Evolutionary conservation across 2,113 vertebrate genomes (phyloP).

Genomic region (Lipophrys pholis): DNA sequence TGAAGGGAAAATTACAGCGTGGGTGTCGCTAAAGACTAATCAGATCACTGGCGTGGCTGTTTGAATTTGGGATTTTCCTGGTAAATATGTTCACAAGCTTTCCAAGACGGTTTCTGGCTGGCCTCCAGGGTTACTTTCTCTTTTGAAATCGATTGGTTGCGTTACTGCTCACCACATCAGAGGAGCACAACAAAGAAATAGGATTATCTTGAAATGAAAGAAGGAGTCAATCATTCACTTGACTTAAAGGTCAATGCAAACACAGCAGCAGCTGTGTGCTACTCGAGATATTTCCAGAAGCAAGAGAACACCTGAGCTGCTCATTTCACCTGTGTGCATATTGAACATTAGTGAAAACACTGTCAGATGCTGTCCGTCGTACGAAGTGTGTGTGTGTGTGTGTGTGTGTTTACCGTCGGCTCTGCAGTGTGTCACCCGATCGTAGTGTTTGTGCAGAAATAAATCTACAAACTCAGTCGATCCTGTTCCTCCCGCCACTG

Average conservation of each 20-base stretch:
- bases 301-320: constrained; percentile 3
- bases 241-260: not conserved
- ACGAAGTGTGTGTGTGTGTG: not conserved
- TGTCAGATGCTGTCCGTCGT: constrained; percentile 9
- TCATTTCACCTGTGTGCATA: not conserved
- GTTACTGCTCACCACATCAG: too few species aligned
- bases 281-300: not conserved
- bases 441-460: constrained; percentile 20
- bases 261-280: not conserved
- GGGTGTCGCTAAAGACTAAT: constrained; percentile 10
- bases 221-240: too few species aligned
- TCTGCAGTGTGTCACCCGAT: constrained; percentile 30
- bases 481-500: too few species aligned
- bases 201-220: too few species aligned
- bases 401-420: constrained; percentile 23
- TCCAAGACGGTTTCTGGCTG: too few species aligned
- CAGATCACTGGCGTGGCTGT: too few species aligned
- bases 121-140: too few species aligned
- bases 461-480: constrained; percentile 14
- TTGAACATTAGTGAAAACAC: constrained; percentile 2
- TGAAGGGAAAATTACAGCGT: constrained; percentile 32
- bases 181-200: too few species aligned
- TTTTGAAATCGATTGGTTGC: too few species aligned
- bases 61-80: too few species aligned
- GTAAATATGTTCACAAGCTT: too few species aligned